A percentile compares a stretch with the other conserved stretches of the same genome.
These are phyloP conservation scores for Cuniculus paca DNA, from an alignment of 2,797 vertebrate genomes.

Conservation along the genomic window DNA sequence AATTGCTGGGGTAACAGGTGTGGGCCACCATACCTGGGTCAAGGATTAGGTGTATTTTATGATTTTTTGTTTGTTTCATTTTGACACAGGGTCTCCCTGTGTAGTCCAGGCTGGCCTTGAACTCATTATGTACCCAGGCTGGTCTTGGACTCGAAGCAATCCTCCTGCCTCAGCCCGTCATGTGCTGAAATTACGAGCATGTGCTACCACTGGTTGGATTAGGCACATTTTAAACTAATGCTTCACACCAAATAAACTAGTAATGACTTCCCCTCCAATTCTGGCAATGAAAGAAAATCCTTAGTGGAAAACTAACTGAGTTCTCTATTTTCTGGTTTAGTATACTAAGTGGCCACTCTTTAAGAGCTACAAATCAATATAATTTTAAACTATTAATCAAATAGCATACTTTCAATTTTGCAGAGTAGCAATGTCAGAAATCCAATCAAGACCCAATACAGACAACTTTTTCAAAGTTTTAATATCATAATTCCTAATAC, in stretches of 20 bases:
- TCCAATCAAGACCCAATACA: neutral
- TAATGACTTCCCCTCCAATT: neutral
- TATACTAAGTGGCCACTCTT: neutral
- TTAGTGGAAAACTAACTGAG: neutral
- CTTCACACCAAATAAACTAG: slow-evolving; percentile 2
- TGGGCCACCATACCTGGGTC: neutral
- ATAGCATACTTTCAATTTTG: neutral
- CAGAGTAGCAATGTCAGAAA: slow-evolving; percentile 26
- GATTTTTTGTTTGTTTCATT: neutral
- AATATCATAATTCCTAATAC: slow-evolving; percentile 17
- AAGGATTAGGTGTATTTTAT: neutral
- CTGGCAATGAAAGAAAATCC: slow-evolving; percentile 35
- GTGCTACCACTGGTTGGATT: neutral
- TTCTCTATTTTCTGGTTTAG: neutral
- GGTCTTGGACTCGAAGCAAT: neutral
- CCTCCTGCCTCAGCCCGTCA: neutral
- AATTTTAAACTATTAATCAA: slow-evolving; percentile 38
- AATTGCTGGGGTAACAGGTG: neutral
- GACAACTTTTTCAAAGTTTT: slow-evolving; percentile 43
- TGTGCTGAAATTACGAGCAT: no score
- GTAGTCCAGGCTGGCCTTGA: neutral
- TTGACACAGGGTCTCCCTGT: neutral
- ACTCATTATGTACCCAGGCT: neutral
- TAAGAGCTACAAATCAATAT: slow-evolving; percentile 22
- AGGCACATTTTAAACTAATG: slow-evolving; percentile 33